These are phyloP conservation scores for Tetramorium bicarinatum DNA, from an alignment of 2,888 invertebrate species.

Conservation along the genomic window DNA sequence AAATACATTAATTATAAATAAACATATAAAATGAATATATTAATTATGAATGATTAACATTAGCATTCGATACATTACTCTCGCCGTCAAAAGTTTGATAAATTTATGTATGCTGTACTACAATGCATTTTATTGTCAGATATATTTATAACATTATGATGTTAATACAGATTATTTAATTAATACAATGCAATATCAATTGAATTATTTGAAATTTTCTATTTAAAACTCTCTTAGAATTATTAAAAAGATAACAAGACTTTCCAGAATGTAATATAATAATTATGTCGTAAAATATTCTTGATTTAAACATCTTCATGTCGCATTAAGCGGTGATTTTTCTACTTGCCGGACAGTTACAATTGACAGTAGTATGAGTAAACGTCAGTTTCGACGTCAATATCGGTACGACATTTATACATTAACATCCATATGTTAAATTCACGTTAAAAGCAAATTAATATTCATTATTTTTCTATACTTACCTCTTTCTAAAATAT, in stretches of 20 bases:
- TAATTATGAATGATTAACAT: constrained; percentile 23
- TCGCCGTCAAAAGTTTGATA: constrained; percentile 20
- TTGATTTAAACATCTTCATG: background rate
- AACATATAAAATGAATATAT: background rate
- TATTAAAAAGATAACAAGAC: background rate
- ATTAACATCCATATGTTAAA: background rate
- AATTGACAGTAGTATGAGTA: constrained; percentile 18
- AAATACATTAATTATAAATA: background rate
- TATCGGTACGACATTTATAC: background rate
- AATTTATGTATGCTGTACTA: background rate
- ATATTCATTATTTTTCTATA: background rate
- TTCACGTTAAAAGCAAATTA: background rate
- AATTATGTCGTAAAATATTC: background rate
- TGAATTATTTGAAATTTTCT: background rate
- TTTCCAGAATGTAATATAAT: background rate
- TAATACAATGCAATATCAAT: background rate
- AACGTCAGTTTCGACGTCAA: background rate
- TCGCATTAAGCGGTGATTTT: background rate
- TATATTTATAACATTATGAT: constrained; percentile 6
- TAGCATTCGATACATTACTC: background rate
- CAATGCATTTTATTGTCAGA: constrained; percentile 1
- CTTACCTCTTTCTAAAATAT: background rate
- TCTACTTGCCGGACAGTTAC: constrained; percentile 19
- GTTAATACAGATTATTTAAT: constrained; percentile 18
- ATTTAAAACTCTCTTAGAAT: background rate